Evolutionary conservation across 1,140 invertebrate species (phyloP).

Genomic region (Maconellicoccus hirsutus): DNA sequence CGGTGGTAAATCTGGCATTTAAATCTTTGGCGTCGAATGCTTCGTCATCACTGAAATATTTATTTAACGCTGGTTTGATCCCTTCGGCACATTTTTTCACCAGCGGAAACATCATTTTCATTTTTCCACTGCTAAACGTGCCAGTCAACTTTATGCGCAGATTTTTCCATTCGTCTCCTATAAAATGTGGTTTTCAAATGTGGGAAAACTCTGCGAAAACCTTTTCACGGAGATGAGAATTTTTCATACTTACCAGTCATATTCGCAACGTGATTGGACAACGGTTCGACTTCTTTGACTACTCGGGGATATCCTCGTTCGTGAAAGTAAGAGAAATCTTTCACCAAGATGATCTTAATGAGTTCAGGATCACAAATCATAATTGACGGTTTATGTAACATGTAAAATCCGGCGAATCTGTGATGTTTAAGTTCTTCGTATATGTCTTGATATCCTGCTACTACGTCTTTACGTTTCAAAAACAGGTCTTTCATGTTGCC

Average conservation of each 20-base stretch:
- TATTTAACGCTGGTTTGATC: not conserved
- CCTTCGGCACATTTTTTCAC: slow-evolving; percentile 33
- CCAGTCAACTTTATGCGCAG: slow-evolving; percentile 42
- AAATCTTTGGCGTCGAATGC: slow-evolving; percentile 40
- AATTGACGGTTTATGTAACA: slow-evolving; percentile 29
- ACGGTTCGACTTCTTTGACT: slow-evolving; percentile 32
- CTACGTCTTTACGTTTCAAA: slow-evolving; percentile 23
- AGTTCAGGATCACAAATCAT: slow-evolving; percentile 33
- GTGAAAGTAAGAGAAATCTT: slow-evolving; percentile 35
- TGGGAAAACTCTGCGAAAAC: too few species aligned
- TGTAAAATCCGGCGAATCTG: slow-evolving; percentile 31
- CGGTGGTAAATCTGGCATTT: slow-evolving; percentile 44
- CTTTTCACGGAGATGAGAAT: too few species aligned
- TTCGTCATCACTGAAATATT: not conserved
- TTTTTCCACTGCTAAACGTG: slow-evolving; percentile 43
- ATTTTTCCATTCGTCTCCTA: slow-evolving; percentile 39
- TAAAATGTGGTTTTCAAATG: slow-evolving; percentile 38
- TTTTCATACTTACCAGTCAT: not conserved
- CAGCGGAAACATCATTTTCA: slow-evolving; percentile 42
- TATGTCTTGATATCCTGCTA: not conserved
- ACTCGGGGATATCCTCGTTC: slow-evolving; percentile 30
- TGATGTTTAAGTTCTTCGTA: not conserved
- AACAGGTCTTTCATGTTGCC: slow-evolving; percentile 25
- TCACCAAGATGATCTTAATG: slow-evolving; percentile 32
- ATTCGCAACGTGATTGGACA: slow-evolving; percentile 25